A percentile compares a stretch with the other conserved stretches of the same genome.
These are phyloP conservation scores for Siderastrea siderea DNA, from an alignment of 92 coral and sea anemone species.

Conservation along the genomic window DNA sequence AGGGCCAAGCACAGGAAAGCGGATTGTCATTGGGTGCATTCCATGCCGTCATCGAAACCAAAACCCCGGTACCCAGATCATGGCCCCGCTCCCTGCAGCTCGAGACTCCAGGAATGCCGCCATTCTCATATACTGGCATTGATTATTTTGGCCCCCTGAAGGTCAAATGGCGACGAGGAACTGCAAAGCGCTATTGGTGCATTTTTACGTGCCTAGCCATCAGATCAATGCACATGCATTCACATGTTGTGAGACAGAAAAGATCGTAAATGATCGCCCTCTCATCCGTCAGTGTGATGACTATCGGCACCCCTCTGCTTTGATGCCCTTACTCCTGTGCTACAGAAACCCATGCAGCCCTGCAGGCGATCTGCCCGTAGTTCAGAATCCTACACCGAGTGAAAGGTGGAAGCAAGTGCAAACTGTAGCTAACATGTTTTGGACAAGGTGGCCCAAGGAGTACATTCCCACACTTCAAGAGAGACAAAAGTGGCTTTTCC, in stretches of 20 bases:
- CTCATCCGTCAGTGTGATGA: constrained; percentile 19
- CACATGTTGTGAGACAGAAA: constrained; percentile 18
- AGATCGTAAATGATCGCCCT: constrained; percentile 47
- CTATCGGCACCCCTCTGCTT: constrained; percentile 25
- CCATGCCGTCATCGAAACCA: constrained; percentile 60
- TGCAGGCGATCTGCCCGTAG: constrained; percentile 9
- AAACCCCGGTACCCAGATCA: constrained; percentile 39
- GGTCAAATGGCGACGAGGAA: constrained; percentile 39
- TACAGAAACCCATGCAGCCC: constrained; percentile 26
- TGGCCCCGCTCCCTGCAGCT: constrained; percentile 63
- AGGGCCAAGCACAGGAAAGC: constrained; percentile 56
- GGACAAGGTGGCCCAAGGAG: constrained; percentile 35
- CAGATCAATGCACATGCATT: constrained; percentile 3
- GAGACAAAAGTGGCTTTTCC: constrained; percentile 33
- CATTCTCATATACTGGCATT: constrained; percentile 41
- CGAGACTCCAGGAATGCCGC: constrained; percentile 52
- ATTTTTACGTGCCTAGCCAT: constrained; percentile 28
- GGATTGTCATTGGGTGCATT: constrained; percentile 38
- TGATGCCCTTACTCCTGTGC: constrained; percentile 45
- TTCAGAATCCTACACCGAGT: neutral
- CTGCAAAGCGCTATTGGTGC: constrained; percentile 51
- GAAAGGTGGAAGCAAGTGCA: constrained; percentile 40
- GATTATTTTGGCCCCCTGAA: constrained; percentile 59
- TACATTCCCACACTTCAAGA: constrained; percentile 43
- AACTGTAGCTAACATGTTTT: constrained; percentile 29